A percentile compares a stretch with the other conserved stretches of the same genome.
These are phyloP conservation scores for Drosophila nr. perissopoda DNA, from an alignment of 2,888 invertebrate species.

Conservation along the genomic window DNA sequence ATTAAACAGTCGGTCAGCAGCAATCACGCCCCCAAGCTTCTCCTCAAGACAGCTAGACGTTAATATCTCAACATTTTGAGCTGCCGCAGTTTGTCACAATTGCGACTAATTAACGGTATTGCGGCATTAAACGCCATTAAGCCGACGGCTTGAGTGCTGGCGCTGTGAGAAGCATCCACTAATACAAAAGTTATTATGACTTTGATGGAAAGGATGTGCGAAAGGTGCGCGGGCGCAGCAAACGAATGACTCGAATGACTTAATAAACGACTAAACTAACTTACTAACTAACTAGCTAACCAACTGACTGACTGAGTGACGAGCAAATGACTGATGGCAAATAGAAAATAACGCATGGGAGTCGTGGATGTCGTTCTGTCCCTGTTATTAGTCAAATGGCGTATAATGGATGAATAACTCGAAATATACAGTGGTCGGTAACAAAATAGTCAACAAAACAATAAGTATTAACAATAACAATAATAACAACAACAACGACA, in stretches of 20 bases:
- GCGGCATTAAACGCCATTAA: constrained; percentile 41
- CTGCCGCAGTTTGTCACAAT: constrained; percentile 24
- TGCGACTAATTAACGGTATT: constrained; percentile 48
- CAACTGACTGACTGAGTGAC: constrained; percentile 29
- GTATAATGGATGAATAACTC: constrained; percentile 78
- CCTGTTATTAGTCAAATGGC: constrained; percentile 80
- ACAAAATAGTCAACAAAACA: constrained; percentile 63
- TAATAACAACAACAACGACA: background rate
- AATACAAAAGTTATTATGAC: constrained; percentile 61
- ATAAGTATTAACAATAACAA: constrained; percentile 39
- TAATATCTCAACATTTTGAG: constrained; percentile 13
- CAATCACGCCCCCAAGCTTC: constrained; percentile 9
- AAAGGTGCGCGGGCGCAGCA: constrained; percentile 17
- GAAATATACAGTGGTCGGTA: constrained; percentile 44
- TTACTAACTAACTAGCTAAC: constrained; percentile 25
- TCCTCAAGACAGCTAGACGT: background rate
- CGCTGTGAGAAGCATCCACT: constrained; percentile 37
- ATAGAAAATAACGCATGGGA: constrained; percentile 26
- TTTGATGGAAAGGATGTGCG: constrained; percentile 61
- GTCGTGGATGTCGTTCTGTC: constrained; percentile 22
- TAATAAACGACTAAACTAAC: constrained; percentile 44
- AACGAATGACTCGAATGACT: constrained; percentile 57
- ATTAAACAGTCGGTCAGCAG: constrained; percentile 18
- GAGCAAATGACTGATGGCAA: constrained; percentile 51
- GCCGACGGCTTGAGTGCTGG: constrained; percentile 29